Base-by-base conservation (phyloP, 2,113 vertebrate species). In the Pycnonotus jocosus region DNA sequence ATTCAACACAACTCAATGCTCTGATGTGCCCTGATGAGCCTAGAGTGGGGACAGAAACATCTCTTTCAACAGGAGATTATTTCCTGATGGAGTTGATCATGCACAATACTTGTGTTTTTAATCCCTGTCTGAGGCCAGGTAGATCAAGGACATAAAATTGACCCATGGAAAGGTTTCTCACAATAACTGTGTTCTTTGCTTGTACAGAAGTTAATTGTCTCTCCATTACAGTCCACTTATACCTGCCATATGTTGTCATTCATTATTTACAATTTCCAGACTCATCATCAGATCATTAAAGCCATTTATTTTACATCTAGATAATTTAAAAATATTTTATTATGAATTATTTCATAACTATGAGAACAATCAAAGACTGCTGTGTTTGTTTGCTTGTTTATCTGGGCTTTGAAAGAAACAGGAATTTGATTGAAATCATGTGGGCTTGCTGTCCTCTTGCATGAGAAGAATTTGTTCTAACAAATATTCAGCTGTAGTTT, bases 401-500 rank as follows among this genome's bases (percentile, higher is more conserved):
- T 76, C 10, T 81, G n/a, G 40, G 31, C 53, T 70, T 90, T 85
- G 58, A 76, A 86, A 58, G 45, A 89, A 79, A 60, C 8, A 71
- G 23, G 40, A 90, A 88, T 92, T 58, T 94, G 28, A 91, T 80
- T 6, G 10, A 28, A 90, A 70, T 44, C 66, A 62, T 58, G 70
- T 85, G 81, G 27, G 13, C 11, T 80, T 79, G 10, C n/a, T 3
- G 1, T 70, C 12, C 35, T 70, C 27, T 73, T 90, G 50, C 79
- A 77, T 58, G 70, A 87, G 68, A 86, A 90, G n/a, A 30, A 72
- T 89, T 89, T 93, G 33, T 88, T 95, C 42, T 91, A 69, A 51
- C 15, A 91, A 92, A 88, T 58, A 91, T 28, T 95, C 70, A 90
- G 57, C 79, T 89, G 83, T n/a, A 81, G 15, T 28, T 93, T 90